Conservation (phyloP, 1,140 invertebrate genomes). For the Parasteatoda tepidariorum region DNA sequence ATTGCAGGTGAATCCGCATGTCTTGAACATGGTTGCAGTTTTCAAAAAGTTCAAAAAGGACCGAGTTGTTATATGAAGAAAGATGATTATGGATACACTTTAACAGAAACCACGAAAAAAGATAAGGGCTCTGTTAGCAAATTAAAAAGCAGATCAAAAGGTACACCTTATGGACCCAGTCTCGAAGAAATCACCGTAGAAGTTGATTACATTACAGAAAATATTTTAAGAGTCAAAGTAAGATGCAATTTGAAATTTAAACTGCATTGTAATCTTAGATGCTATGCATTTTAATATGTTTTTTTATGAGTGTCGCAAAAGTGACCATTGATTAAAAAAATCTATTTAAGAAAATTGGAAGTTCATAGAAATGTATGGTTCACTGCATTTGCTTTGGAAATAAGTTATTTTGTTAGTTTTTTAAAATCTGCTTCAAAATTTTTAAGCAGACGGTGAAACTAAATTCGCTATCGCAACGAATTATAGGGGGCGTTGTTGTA, state of each 20-base stretch:
- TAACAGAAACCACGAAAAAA: not conserved
- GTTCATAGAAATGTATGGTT: too few relatives aligned
- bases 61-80: slow-evolving; percentile 12
- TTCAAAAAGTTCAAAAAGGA: not conserved
- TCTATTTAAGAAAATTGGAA: too few relatives aligned
- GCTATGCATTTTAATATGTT: too few relatives aligned
- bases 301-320: too few relatives aligned
- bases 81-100: not conserved
- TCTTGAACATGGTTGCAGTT: not conserved
- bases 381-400: too few relatives aligned
- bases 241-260: not conserved
- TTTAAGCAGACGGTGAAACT: too few relatives aligned
- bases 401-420: too few relatives aligned
- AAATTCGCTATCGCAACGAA: too few relatives aligned
- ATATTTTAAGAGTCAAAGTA: slow-evolving; percentile 56
- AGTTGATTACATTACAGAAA: slow-evolving; percentile 32
- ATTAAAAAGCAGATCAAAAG: not conserved
- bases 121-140: not conserved
- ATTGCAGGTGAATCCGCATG: not conserved
- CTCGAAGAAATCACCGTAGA: not conserved
- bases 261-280: too few relatives aligned
- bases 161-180: not conserved
- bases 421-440: too few relatives aligned
- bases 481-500: too few relatives aligned
- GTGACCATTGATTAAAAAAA: too few relatives aligned